Evolutionary conservation across 2,113 vertebrate species (phyloP), one percentile per base, ranked within the genome.

Genomic region (Leptobrachium leishanense): DNA sequence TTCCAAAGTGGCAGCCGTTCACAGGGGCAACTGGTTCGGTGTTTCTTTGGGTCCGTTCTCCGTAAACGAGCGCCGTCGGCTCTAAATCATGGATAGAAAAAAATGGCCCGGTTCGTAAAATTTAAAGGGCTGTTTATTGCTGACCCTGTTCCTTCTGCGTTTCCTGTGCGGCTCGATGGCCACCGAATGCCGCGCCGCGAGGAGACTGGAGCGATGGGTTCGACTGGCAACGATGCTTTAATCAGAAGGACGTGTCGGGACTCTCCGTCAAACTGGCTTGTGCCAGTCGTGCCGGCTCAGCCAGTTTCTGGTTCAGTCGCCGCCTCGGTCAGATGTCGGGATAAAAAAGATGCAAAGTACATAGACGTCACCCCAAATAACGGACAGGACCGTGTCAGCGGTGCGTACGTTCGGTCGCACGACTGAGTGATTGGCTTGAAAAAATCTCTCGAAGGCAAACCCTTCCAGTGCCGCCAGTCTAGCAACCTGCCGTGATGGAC

Each of bases 391-490:
- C 15, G 43, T 53, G 55, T 1, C 1, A 3, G 11, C 10, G 3
- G 55, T 4, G 11, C 55, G 11, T 3, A 59, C 2, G 11, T 15
- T 3, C 3, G 10, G 55, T 11, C 55, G 3, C 9, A 12, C 10
- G 13, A 59, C 55, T 12, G 55, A 59, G 55, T 15, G 8, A 4
- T 5, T 4, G 53, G 44, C 41, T 6, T 2, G 20, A 20, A 44
- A n/a, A 7, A 6, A 59, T 13, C 59, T 70, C 72, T 73, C 66
- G 63, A 82, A 66, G 70, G 55, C 76, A 66, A 77, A 59, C 67
- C 62, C 74, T 74, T 5, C 70, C 75, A 76, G 79, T 73, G 72
- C 74, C 73, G 76, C 83, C 82, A 80, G 83, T 43, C 6, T 7
- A 44, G 39, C 73, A 59, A 41, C 11, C 3, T 59, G 4, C 13